Evolutionary conservation across 2,888 invertebrate species (phyloP), one percentile per base, ranked within the genome.

Genomic region (Peribatodes rhomboidaria): DNA sequence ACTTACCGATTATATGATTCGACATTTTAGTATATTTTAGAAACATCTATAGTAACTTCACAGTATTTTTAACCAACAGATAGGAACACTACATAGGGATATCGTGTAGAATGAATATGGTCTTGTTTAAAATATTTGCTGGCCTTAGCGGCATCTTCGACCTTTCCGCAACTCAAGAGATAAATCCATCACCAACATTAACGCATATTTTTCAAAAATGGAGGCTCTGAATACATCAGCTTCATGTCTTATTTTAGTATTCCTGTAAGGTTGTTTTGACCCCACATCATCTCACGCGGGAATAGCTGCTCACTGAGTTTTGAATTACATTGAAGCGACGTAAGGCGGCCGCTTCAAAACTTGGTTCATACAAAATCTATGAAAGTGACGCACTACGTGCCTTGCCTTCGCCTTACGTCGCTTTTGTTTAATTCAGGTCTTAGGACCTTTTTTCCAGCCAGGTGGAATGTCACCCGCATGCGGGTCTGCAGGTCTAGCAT

Each of bases 61-160:
- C 14, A 41, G 39, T 41, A 41, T 41, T 41, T 41, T n/a, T 37
- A n/a, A 37, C 37, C n/a, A 37, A n/a, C 37, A 37, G n/a, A 7
- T 37, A n/a, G 37, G 13, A 1, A 37, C n/a, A 37, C 6, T n/a
- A 41, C 14, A 41, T 7, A 41, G 7, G 14, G 1, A 41, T 14
- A 16, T 7, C 14, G 16, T 41, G 14, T 39, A 39, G 7, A 8
- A 39, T 6, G 14, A 39, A 39, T 39, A 14, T 14, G 39, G 4
- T 8, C 8, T 7, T 14, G 7, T 41, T 41, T n/a, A 14, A 2
- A 14, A n/a, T 16, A 41, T 14, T 3, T 13, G 7, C 14, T 16
- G 13, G 7, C 16, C 9, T 41, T 0, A 4, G 27, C 6, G 6
- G 27, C 27, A 27, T 6, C 27, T 27, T 27, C 27, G 27, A 4